Evolutionary conservation across 2,888 invertebrate species (phyloP), one percentile per base, ranked within the genome.

Genomic region (Drosophila tripunctata): DNA sequence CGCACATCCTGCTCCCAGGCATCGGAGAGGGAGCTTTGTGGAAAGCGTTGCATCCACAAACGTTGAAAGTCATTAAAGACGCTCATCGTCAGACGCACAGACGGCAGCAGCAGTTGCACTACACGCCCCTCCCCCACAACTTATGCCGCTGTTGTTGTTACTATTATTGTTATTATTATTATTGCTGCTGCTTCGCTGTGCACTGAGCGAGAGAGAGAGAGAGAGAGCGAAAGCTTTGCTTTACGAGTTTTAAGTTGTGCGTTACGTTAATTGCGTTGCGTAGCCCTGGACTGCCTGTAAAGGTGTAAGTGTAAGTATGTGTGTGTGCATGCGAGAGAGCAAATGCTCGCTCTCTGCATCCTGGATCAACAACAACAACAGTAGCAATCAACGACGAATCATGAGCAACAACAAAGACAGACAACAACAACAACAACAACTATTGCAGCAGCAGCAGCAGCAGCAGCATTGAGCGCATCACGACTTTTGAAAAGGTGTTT

Each of bases 1-100:
- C 96, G 94, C 90, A 97, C 96, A 93, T 97, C 96, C 92, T 96
- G 96, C 92, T 97, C 97, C 97, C 96, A 97, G 91, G 96, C 96
- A 90, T 96, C 96, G 91, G 97, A 97, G 87, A 97, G 93, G 83
- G 96, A 95, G 92, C 96, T 96, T 90, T 96, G 96, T 82, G 97
- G 97, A 93, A 97, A 97, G 90, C 96, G 94, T 93, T 96, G 95
- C 92, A 95, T 94, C 97, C 97, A 97, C 92, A 97, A 95, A 91
- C 96, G 95, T 93, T 96, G 96, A 92, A 97, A 96, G 93, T 96
- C 96, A 90, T 95, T 95, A 92, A 96, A 96, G 90, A 96, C 96
- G 93, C 96, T 96, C 96, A 95, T 95, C 63, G 48, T 62, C 27
- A 54, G 17, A 48, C 43, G 35, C 8, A 4, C 8, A 2, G 7